Percentiles rank a stretch among this genome's conserved stretches.
Conservation (phyloP, 2,888 invertebrate species). For the Polietes domitor region DNA sequence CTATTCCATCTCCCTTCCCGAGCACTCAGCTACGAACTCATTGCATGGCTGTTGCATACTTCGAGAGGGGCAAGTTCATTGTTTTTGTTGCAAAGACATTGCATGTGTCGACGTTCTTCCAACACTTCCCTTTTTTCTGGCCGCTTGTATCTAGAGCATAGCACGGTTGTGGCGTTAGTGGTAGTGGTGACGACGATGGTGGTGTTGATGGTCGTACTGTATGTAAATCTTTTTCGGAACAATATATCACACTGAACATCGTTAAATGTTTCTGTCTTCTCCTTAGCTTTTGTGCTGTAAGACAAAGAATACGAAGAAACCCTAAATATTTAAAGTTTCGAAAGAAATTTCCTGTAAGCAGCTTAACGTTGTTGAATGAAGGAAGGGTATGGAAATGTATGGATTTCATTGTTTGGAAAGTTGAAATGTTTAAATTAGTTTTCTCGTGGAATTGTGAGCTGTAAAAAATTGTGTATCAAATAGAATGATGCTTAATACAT, state of each 20-base stretch:
- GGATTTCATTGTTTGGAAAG: slow-evolving; percentile 13
- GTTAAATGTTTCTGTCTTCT: slow-evolving; percentile 21
- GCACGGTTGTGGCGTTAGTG: not conserved
- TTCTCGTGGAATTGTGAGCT: too few relatives aligned
- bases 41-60: slow-evolving; percentile 6
- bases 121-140: not conserved
- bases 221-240: slow-evolving; percentile 14
- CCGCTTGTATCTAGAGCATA: not conserved
- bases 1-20: not conserved
- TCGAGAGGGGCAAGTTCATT: slow-evolving; percentile 4
- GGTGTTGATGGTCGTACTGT: not conserved
- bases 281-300: not conserved
- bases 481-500: too few relatives aligned
- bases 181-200: not conserved
- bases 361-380: slow-evolving; percentile 24
- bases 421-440: slow-evolving; percentile 10
- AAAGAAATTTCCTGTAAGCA: slow-evolving; percentile 24
- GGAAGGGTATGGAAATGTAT: not conserved
- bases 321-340: slow-evolving; percentile 1
- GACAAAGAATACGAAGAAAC: not conserved
- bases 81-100: not conserved
- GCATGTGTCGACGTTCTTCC: not conserved
- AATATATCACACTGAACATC: slow-evolving; percentile 28
- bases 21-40: not conserved
- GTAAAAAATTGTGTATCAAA: too few relatives aligned